Base-by-base conservation (phyloP, 2,797 vertebrate species). In the Melanotaenia pygmaea region DNA sequence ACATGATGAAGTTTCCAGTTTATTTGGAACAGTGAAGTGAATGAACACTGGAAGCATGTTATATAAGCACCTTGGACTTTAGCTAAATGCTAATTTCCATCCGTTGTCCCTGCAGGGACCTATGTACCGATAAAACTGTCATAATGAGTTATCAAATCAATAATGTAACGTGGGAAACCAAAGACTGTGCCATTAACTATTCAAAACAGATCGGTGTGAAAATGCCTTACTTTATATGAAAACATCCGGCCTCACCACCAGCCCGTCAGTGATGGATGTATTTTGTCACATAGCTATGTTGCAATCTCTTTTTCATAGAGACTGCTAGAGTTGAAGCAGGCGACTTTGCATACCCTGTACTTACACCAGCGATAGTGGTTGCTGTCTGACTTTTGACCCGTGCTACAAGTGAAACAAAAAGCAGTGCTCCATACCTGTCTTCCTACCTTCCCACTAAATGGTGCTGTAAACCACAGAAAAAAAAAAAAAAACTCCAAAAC, bases 311-410 rank as follows among this genome's bases (percentile, higher is more conserved):
- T 66, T 59, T 11, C 56, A 61, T 60, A 20, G 13, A 64, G 30
- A 14, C 13, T 1, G 9, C 32, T 79, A 9, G 24, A 45, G 32
- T 32, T 72, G 53, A 57, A 63, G 57, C 45, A 9, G 59, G 22
- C 35, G 61, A 2, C 77, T 81, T 81, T 69, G 40, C 77, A 74
- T 73, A 70, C 58, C 79, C 62, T 37, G 24, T 12, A 40, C 56
- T 77, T 34, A 61, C 38, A 76, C 4, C 0, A 10, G 30, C 3
- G 53, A 83, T 69, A 60, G n/a, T 50, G 70, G 61, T 74, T 62
- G 70, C 64, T 26, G 43, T 57, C 47, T 76, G 76, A 86, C 76
- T 68, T 72, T 28, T 87, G 75, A 89, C 77, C 79, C 77, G 26
- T 5, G 74, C 72, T 28, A 67, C 54, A 59, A 26, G 61, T 67